A percentile compares a stretch with the other conserved stretches of the same genome.
Conservation (phyloP, 2,888 invertebrate genomes). For the Watsonalla cultraria region DNA sequence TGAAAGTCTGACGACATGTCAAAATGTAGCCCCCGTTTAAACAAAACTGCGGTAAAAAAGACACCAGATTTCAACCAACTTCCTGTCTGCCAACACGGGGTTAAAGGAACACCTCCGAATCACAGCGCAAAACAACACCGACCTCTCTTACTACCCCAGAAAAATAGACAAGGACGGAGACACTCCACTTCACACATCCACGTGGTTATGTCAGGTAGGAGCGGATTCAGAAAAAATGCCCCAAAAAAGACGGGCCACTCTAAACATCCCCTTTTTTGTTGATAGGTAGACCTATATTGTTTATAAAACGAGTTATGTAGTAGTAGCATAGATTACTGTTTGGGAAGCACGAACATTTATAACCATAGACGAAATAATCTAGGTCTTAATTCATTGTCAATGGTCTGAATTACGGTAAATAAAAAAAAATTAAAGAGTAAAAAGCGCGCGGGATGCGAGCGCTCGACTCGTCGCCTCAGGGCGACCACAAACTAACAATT, state of each 20-base stretch:
- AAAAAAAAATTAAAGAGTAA: constrained; percentile 26
- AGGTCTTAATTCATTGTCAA: constrained; percentile 23
- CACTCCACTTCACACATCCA: constrained; percentile 55
- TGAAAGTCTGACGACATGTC: constrained; percentile 53
- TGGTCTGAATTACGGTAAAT: constrained; percentile 36
- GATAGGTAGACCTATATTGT: constrained; percentile 62
- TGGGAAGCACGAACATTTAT: not conserved
- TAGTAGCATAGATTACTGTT: constrained; percentile 48
- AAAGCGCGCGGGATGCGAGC: constrained; percentile 34
- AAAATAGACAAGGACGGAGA: constrained; percentile 36
- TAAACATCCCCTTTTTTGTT: constrained; percentile 73
- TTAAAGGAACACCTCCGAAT: constrained; percentile 31
- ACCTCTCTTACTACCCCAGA: constrained; percentile 36
- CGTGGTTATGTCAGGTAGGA: constrained; percentile 69
- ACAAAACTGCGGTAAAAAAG: constrained; percentile 64
- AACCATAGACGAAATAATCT: constrained; percentile 3
- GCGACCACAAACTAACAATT: constrained; percentile 66
- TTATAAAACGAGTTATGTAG: constrained; percentile 55
- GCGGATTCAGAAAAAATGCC: constrained; percentile 63
- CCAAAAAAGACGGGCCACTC: constrained; percentile 63
- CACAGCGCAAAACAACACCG: constrained; percentile 48
- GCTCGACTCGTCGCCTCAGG: constrained; percentile 46
- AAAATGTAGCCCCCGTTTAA: constrained; percentile 63
- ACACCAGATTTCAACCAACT: constrained; percentile 73
- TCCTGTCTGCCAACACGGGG: constrained; percentile 63